Percentiles rank a stretch among this genome's conserved stretches.
These are phyloP conservation scores for Pseudoips prasinana DNA, from an alignment of 2,888 invertebrate genomes.

Conservation along the genomic window DNA sequence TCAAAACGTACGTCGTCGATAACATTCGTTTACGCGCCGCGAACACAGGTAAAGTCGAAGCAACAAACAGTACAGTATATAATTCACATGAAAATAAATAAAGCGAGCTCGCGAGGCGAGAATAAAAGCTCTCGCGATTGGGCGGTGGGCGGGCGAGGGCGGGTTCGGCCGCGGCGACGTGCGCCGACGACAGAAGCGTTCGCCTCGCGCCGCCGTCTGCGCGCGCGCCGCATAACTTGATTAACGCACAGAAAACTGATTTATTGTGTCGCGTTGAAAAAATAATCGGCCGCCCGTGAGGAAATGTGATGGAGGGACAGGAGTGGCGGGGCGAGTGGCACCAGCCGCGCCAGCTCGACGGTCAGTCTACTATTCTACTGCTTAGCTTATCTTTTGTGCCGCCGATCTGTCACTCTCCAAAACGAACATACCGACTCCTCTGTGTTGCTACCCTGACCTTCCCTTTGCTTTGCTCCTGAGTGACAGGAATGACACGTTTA, in stretches of 20 bases:
- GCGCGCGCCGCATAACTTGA: slow-evolving; percentile 61
- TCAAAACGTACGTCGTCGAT: slow-evolving; percentile 45
- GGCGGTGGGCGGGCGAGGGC: slow-evolving; percentile 62
- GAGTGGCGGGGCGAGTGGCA: slow-evolving; percentile 77
- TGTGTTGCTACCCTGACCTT: slow-evolving; percentile 16
- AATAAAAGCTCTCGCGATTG: slow-evolving; percentile 44
- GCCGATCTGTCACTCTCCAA: slow-evolving; percentile 4
- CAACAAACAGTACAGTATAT: slow-evolving; percentile 53
- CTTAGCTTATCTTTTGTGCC: slow-evolving; percentile 27
- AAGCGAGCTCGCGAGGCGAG: slow-evolving; percentile 32
- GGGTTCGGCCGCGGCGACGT: slow-evolving; percentile 65
- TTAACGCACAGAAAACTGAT: slow-evolving; percentile 76
- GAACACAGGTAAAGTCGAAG: slow-evolving; percentile 39
- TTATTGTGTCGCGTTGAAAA: slow-evolving; percentile 80
- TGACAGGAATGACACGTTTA: slow-evolving; percentile 9
- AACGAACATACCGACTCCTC: slow-evolving; percentile 19
- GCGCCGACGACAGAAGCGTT: slow-evolving; percentile 90
- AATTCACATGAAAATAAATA: slow-evolving; percentile 61
- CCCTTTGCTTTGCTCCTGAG: slow-evolving; percentile 18
- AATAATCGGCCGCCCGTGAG: slow-evolving; percentile 66
- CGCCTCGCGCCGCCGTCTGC: slow-evolving; percentile 71
- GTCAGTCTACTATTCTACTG: slow-evolving; percentile 60
- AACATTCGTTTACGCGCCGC: slow-evolving; percentile 32
- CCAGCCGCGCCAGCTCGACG: slow-evolving; percentile 69
- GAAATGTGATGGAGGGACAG: slow-evolving; percentile 78